Percentiles rank a stretch among this genome's conserved stretches.
Conservation (phyloP, 2,797 vertebrate species). For the Arnoldichthys spilopterus region DNA sequence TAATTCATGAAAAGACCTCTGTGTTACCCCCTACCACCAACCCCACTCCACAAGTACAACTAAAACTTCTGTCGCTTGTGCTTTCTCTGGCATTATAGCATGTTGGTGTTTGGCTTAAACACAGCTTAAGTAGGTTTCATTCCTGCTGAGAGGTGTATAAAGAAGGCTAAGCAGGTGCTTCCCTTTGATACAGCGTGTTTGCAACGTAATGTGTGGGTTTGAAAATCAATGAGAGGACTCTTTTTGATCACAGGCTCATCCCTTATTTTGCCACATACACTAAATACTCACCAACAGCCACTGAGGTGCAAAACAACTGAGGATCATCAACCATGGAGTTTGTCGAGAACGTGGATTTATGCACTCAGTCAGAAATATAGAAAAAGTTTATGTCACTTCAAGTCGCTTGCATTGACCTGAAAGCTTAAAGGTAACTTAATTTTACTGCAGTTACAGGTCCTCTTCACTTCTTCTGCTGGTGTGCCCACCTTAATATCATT, state of each 20-base stretch:
- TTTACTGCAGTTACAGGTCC: too few relatives aligned
- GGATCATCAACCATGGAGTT: slow-evolving; percentile 16
- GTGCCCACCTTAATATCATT: not conserved
- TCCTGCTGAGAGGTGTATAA: slow-evolving; percentile 64
- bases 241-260: slow-evolving; percentile 69
- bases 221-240: slow-evolving; percentile 69
- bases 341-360: slow-evolving; percentile 11
- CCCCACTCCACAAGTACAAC: slow-evolving; percentile 32
- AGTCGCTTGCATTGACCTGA: not conserved
- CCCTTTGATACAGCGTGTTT: slow-evolving; percentile 70
- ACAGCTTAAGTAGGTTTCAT: slow-evolving; percentile 69
- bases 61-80: slow-evolving; percentile 40
- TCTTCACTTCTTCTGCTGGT: not conserved
- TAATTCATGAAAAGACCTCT: slow-evolving; percentile 17
- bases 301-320: slow-evolving; percentile 49
- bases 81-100: slow-evolving; percentile 55
- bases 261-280: slow-evolving; percentile 50
- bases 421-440: not conserved
- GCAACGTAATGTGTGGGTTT: slow-evolving; percentile 67
- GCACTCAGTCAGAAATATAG: slow-evolving; percentile 8
- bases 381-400: not conserved
- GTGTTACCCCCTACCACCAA: not conserved
- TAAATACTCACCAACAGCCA: slow-evolving; percentile 51
- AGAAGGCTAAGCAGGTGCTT: slow-evolving; percentile 58
- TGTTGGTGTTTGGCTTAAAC: slow-evolving; percentile 68